Base-by-base conservation (phyloP, 2,113 vertebrate genomes). In the Hippopotamus amphibius region DNA sequence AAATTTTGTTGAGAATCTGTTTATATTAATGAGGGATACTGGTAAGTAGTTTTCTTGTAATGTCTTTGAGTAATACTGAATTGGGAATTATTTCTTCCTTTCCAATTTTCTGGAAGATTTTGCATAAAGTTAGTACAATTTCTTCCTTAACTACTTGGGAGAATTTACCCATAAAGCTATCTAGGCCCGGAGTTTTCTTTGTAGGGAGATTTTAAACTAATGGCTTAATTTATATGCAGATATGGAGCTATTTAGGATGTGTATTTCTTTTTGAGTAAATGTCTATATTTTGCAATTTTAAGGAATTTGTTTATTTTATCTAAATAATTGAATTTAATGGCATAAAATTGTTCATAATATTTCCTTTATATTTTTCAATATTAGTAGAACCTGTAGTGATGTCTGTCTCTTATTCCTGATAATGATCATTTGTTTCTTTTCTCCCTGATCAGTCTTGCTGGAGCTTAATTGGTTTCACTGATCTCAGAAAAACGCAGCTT, bases 331-430 rank as follows among this genome's bases (percentile, higher is more conserved):
- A 88, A 88, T 61, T 80, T 94, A 71, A 71, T 71, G 53, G 2
- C 43, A 88, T 41, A 80, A 77, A 82, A 55, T 48, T 96, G 83
- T 90, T 72, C 22, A 88, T 66, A 87, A 43, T 41, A 87, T 94
- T 86, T 19, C 7, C 2, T 93, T 96, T 88, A 74, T 37, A 53
- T 68, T 61, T 12, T 93, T 88, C 46, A 93, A 72, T 43, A 82
- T 53, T 82, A 57, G 57, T 63, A 94, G 79, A 94, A 61, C 65
- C 14, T 82, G 4, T 63, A 90, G 28, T 81, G 46, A 85, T 72
- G 26, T 93, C 16, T 72, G 21, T 93, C 13, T 69, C 13, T 81
- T 92, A 69, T 82, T 94, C 3, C 6, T 59, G 8, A 43, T 63
- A 74, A 6, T 83, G n/a, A 69, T 37, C 7, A 89, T 89, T 92